Percentiles rank a stretch among this genome's conserved stretches.
Evolutionary conservation across 2,113 vertebrate genomes (phyloP).

Genomic region (Bagarius yarrelli): DNA sequence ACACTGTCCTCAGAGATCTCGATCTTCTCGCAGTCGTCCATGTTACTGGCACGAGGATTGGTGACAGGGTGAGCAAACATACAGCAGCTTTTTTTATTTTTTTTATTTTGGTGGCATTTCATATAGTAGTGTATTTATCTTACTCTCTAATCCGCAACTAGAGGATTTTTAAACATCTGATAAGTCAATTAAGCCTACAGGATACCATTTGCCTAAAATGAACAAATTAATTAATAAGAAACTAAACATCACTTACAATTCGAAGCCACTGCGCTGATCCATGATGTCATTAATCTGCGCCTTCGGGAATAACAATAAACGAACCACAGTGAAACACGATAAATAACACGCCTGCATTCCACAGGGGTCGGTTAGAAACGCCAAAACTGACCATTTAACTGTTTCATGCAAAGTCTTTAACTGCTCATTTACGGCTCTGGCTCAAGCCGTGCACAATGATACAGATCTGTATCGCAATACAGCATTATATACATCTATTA

Average conservation of each 20-base stretch:
- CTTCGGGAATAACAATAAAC: conserved; percentile 66
- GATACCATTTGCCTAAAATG: neutral
- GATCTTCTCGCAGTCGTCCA: conserved; percentile 98
- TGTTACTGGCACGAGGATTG: conserved; percentile 72
- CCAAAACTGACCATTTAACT: conserved; percentile 22
- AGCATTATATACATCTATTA: too few relatives aligned
- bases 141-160: neutral
- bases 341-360: neutral
- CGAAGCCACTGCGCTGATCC: conserved; percentile 94
- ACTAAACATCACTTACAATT: conserved; percentile 61
- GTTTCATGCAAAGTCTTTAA: neutral
- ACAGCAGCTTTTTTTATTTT: too few relatives aligned
- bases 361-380: neutral
- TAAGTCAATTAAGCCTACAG: neutral
- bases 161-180: neutral
- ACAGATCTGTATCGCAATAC: too few relatives aligned
- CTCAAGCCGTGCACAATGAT: too few relatives aligned
- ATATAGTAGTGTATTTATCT: neutral
- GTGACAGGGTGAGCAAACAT: neutral
- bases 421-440: neutral
- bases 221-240: neutral
- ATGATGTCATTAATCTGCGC: conserved; percentile 88
- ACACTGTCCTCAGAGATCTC: conserved; percentile 98
- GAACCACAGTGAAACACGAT: neutral
- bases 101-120: neutral